These are phyloP conservation scores for Neodontobutis hainanensis DNA, from an alignment of 2,113 vertebrate species.

Conservation along the genomic window DNA sequence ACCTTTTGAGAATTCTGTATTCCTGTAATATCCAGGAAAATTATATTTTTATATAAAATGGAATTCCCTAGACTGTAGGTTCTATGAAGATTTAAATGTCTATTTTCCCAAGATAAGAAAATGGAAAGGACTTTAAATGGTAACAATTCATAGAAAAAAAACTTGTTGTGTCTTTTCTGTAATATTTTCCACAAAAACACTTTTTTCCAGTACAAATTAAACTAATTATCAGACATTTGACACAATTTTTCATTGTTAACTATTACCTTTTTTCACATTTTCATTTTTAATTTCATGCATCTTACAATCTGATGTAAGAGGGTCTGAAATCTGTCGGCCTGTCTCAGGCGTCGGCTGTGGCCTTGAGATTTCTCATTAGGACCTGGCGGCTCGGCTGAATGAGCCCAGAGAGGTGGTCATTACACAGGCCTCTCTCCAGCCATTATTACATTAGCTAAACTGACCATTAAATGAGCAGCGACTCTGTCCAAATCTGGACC, in stretches of 20 bases:
- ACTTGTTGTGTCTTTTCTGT: too few species aligned
- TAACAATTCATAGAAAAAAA: too few species aligned
- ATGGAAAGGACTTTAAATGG: too few species aligned
- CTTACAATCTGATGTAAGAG: slow-evolving; percentile 7
- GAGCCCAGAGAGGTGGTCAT: slow-evolving; percentile 58
- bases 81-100: too few species aligned
- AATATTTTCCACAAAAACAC: too few species aligned
- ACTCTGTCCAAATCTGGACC: slow-evolving; percentile 60
- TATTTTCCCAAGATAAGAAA: too few species aligned
- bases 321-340: slow-evolving; percentile 51
- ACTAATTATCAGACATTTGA: neutral
- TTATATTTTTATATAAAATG: too few species aligned
- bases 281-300: slow-evolving; percentile 5
- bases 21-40: too few species aligned
- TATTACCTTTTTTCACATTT: slow-evolving; percentile 8
- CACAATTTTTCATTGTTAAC: slow-evolving; percentile 19
- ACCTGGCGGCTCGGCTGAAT: slow-evolving; percentile 57
- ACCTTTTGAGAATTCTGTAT: too few species aligned
- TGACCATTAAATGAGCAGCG: slow-evolving; percentile 74
- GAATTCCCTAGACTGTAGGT: too few species aligned
- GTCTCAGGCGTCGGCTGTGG: slow-evolving; percentile 45
- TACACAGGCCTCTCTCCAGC: slow-evolving; percentile 58
- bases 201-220: too few species aligned
- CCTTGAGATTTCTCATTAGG: slow-evolving; percentile 61
- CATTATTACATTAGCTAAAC: slow-evolving; percentile 77